A percentile compares a stretch with the other conserved stretches of the same genome.
Evolutionary conservation across 2,797 vertebrate genomes (phyloP).

Genomic region (Rhabdophis nuchalis): DNA sequence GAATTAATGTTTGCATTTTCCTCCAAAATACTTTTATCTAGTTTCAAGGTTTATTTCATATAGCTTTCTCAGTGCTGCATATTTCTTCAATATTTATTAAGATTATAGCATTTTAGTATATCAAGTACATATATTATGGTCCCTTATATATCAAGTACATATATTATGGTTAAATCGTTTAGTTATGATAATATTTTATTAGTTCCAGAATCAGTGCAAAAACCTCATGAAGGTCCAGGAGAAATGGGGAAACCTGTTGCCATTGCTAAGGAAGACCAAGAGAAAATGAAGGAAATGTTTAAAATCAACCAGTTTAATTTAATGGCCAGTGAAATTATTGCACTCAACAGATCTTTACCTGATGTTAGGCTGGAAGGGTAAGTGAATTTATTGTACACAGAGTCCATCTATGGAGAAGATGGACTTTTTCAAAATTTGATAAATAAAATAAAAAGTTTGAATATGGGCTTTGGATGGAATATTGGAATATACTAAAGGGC

Average conservation of each 20-base stretch:
- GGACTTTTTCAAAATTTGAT: background rate
- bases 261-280: slow-evolving; percentile 95
- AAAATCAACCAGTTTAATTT: slow-evolving; percentile 99
- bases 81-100: background rate
- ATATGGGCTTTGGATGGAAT: slow-evolving; percentile 4
- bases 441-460: slow-evolving; percentile 3
- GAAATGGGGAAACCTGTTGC: slow-evolving; percentile 97
- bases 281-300: slow-evolving; percentile 99
- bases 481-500: background rate
- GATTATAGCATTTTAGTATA: background rate
- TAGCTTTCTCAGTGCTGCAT: background rate
- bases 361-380: slow-evolving; percentile 97
- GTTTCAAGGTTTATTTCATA: background rate
- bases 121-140: slow-evolving; percentile 50
- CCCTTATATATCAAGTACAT: slow-evolving; percentile 47
- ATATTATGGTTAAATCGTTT: background rate
- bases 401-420: background rate
- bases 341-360: slow-evolving; percentile 93
- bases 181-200: slow-evolving; percentile 44
- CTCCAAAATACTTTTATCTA: background rate
- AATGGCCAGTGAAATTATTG: slow-evolving; percentile 98
- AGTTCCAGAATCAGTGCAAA: slow-evolving; percentile 82
- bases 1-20: background rate
- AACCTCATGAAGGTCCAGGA: slow-evolving; percentile 91
- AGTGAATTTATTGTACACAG: slow-evolving; percentile 61